Evolutionary conservation across 2,113 vertebrate genomes (phyloP), one percentile per base, ranked within the genome.

Genomic region (Turdus rufiventris): DNA sequence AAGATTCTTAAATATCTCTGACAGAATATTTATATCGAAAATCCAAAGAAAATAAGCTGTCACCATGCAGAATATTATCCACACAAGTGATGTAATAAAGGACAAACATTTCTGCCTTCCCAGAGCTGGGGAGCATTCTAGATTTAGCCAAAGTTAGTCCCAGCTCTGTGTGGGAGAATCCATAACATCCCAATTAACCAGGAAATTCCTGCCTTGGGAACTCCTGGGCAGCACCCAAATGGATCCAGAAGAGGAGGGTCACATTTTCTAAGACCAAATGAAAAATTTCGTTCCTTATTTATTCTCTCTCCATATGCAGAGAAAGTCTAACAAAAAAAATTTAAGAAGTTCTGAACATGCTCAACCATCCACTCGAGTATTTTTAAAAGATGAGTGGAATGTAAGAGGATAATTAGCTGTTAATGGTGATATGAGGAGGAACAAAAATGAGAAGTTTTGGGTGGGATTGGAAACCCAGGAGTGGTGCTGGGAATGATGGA

Each of bases 11-110:
- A 91, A 80, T 81, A 67, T 61, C 91, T 92, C 40, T 75, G 86
- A 34, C 62, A 84, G 76, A 84, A 81, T 89, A 81, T 91, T 94
- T 81, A 87, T 81, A 87, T 81, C 73, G 42, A 60, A 62, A 89
- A 92, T 80, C 68, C 56, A 40, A 86, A 48, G 72, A 57, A 95
- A 92, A 95, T 58, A 77, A 79, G 43, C 31, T 93, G 92, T 63
- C 94, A 87, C 23, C 24, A 29, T 11, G 23, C 63, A 47, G 72
- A 86, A 90, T 56, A 28, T 29, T 71, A 74, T 28, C 89, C 48
- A 24, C 20, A 84, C 40, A 56, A 63, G 29, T 8, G 36, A 47
- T 67, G 43, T 10, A 51, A 87, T 42, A 31, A 86, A 62, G 65
- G 33, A 71, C 15, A 58, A 80, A 65, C 23, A 4, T 58, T 90